Evolutionary conservation across 2,888 invertebrate species (phyloP).

Genomic region (Mythimna pallens): DNA sequence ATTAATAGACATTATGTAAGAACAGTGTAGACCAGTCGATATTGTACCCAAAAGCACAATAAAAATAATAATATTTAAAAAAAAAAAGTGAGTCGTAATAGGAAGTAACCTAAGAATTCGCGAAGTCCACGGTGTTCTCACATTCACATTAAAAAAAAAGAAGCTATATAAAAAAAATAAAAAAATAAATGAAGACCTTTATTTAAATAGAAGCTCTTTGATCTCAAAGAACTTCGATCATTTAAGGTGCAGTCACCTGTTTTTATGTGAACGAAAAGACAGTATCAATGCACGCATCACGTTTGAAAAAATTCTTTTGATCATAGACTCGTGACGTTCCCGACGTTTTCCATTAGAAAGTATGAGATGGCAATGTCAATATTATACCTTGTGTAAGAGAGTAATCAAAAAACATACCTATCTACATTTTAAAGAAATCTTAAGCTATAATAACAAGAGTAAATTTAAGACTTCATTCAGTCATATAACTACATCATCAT

Average conservation of each 20-base stretch:
- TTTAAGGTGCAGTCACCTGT: slow-evolving; percentile 41
- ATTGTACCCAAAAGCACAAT: too few relatives aligned
- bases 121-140: too few relatives aligned
- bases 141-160: too few relatives aligned
- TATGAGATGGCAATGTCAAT: slow-evolving; percentile 11
- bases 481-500: too few relatives aligned
- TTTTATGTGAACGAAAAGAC: slow-evolving; percentile 21
- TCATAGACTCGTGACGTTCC: slow-evolving; percentile 16
- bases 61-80: too few relatives aligned
- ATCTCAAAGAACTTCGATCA: slow-evolving; percentile 29
- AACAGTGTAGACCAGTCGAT: too few relatives aligned
- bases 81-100: too few relatives aligned
- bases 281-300: slow-evolving; percentile 14
- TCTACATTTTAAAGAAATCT: background rate
- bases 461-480: too few relatives aligned
- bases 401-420: background rate
- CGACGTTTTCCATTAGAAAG: slow-evolving; percentile 14
- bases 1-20: too few relatives aligned
- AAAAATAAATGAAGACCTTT: slow-evolving; percentile 10
- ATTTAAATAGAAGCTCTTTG: slow-evolving; percentile 35
- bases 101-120: too few relatives aligned
- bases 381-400: background rate
- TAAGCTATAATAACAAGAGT: too few relatives aligned
- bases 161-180: too few relatives aligned
- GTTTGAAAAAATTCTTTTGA: slow-evolving; percentile 41